A percentile compares a stretch with the other conserved stretches of the same genome.
Conservation (phyloP, 2,888 invertebrate genomes). For the Dendrolimus pini region DNA sequence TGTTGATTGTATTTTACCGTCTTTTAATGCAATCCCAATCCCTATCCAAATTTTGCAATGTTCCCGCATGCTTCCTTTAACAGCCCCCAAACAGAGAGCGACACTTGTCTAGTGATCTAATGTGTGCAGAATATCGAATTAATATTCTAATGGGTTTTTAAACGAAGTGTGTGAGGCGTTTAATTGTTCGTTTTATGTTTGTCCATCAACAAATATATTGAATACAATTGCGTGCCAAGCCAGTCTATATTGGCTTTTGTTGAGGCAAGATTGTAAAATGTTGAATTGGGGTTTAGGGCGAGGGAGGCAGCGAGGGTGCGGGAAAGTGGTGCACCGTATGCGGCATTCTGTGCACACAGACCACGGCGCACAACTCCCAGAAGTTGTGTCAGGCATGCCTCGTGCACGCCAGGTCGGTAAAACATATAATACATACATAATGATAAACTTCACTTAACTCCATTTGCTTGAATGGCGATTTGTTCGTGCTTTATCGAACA, state of each 20-base stretch:
- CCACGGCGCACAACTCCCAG: constrained; percentile 70
- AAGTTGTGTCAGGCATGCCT: constrained; percentile 76
- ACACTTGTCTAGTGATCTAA: constrained; percentile 47
- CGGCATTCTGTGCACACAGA: constrained; percentile 72
- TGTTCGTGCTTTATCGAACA: constrained; percentile 18
- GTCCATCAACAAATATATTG: constrained; percentile 26
- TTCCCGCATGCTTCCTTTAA: constrained; percentile 76
- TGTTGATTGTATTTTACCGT: constrained; percentile 3
- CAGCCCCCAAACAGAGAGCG: constrained; percentile 48
- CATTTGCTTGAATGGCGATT: constrained; percentile 3
- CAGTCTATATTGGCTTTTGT: constrained; percentile 16
- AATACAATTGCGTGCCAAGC: constrained; percentile 17
- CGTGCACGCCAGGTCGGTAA: constrained; percentile 76
- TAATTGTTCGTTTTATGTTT: constrained; percentile 19
- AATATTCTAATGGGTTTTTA: constrained; percentile 66
- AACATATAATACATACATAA: constrained; percentile 15
- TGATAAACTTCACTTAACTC: constrained; percentile 20
- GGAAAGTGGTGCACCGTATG: constrained; percentile 70
- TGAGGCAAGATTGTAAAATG: constrained; percentile 52
- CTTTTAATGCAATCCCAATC: constrained; percentile 6
- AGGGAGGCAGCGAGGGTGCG: constrained; percentile 57
- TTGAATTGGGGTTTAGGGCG: constrained; percentile 71
- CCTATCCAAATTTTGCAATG: constrained; percentile 18
- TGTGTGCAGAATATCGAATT: constrained; percentile 73
- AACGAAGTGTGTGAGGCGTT: constrained; percentile 70